Percentiles rank a stretch among this genome's conserved stretches.
Evolutionary conservation across 64 coral and sea anemone species (phyloP).

Genomic region (Stichodactyla helianthus): DNA sequence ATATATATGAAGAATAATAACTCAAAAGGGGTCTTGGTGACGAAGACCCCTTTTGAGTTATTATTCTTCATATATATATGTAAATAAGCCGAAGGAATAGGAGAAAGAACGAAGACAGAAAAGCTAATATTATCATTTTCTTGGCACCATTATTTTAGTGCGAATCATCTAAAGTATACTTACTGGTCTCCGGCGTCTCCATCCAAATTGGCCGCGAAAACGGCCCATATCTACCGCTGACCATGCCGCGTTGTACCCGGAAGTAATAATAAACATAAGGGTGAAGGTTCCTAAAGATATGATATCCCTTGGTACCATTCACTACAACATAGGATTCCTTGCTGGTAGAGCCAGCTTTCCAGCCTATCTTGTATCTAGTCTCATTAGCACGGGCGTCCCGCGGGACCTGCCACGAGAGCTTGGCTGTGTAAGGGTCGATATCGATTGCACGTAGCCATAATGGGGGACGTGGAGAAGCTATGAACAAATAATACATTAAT

Average conservation of each 20-base stretch:
- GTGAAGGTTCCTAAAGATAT: conserved; percentile 24
- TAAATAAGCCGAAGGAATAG: no score
- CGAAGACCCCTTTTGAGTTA: no score
- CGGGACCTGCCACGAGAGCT: conserved; percentile 38
- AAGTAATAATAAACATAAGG: conserved; percentile 44
- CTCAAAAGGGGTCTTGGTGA: no score
- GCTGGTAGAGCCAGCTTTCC: background rate
- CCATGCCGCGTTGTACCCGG: conserved; percentile 28
- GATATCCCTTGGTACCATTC: conserved; percentile 13
- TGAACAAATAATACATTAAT: background rate
- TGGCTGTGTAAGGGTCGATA: conserved; percentile 16
- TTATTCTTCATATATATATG: no score
- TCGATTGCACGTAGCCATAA: background rate
- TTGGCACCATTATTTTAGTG: background rate
- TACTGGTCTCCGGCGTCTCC: conserved; percentile 50
- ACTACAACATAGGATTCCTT: conserved; percentile 32
- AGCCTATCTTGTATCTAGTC: conserved; percentile 26
- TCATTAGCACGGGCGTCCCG: conserved; percentile 15
- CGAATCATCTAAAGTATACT: background rate
- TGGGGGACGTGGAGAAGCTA: conserved; percentile 5
- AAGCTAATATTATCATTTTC: no score
- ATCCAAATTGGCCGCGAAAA: conserved; percentile 30
- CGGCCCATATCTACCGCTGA: conserved; percentile 30
- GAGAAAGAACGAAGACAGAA: no score
- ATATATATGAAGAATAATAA: no score